These are phyloP conservation scores for Sinocyclocheilus anophthalmus DNA, from an alignment of 2,113 vertebrate genomes.

Conservation along the genomic window DNA sequence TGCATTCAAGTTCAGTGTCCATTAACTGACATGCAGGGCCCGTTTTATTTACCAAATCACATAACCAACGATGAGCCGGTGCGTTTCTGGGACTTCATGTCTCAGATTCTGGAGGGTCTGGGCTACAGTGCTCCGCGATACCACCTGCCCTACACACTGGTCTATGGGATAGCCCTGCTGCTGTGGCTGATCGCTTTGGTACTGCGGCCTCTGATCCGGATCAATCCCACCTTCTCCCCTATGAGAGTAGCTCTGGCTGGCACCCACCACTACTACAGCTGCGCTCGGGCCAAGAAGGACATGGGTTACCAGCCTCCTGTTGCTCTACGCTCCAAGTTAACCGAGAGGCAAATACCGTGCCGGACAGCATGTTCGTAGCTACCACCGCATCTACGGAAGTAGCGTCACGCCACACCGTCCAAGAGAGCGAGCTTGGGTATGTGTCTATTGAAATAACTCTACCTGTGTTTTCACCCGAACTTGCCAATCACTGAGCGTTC, in stretches of 20 bases:
- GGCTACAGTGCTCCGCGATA: slow-evolving; percentile 89
- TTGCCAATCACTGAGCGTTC: too few relatives aligned
- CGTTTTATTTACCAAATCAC: too few relatives aligned
- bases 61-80: slow-evolving; percentile 97
- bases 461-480: too few relatives aligned
- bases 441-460: too few relatives aligned
- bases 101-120: slow-evolving; percentile 86
- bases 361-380: too few relatives aligned
- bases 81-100: slow-evolving; percentile 94
- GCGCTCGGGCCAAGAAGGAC: slow-evolving; percentile 85
- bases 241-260: slow-evolving; percentile 94
- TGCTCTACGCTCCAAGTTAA: too few relatives aligned
- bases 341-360: too few relatives aligned
- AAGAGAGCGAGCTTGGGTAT: too few relatives aligned
- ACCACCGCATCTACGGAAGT: slow-evolving; percentile 78
- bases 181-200: slow-evolving; percentile 81
- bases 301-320: slow-evolving; percentile 91
- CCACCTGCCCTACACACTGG: slow-evolving; percentile 86
- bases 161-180: slow-evolving; percentile 87
- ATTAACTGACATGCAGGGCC: too few relatives aligned
- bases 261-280: slow-evolving; percentile 95
- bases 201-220: slow-evolving; percentile 80
- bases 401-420: too few relatives aligned
- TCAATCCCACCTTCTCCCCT: slow-evolving; percentile 91
- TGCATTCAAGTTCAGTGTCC: slow-evolving; percentile 45